Base-by-base conservation (phyloP, 2,888 invertebrate genomes). In the Hetaerina titia region DNA sequence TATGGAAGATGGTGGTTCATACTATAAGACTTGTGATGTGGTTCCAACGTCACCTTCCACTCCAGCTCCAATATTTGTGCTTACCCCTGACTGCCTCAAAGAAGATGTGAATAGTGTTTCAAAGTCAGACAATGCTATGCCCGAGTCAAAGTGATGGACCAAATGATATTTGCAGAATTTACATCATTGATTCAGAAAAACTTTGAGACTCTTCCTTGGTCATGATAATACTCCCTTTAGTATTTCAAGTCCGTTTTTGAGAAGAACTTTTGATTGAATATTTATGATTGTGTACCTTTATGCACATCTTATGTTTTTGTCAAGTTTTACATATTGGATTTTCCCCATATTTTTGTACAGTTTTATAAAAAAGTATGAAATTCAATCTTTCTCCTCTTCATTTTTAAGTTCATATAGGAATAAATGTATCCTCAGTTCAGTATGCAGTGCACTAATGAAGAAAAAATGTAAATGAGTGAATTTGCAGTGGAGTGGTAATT, bases 1-100 rank as follows among this genome's bases (percentile, higher is more conserved):
- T 19, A 69, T 92, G 69, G 92, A 92, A 13, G 92, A 92, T n/a
- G 92, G 92, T n/a, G 92, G 92, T 11, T 92, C 92, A n/a, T 92
- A 92, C 69, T 92, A 92, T n/a, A 92, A 92, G 92, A 74, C 92
- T 45, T 56, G 56, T 15, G 92, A 92, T n/a, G 92, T 92, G 31
- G 92, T 74, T 13, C 69, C 69, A 11, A 69, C 92, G 13, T 69
- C 92, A n/a, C 69, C 92, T 0, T 92, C 92, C 0, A 92, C 69
- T 74, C 92, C 92, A 22, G 92, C 92, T 57, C 92, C 92, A 2
- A 92, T 92, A n/a, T 92, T 69, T 56, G 92, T 92, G 13, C 63
- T 92, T 19, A 92, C 92, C 8, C 64, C 69, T 17, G 92, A 92
- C 1, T 69, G 69, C 69, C 45, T 92, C 19, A 69, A 56, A 15